A percentile compares a stretch with the other conserved stretches of the same genome.
phyloP scores from a whole-genome alignment of 2,888 invertebrate species.

The Amaurobius ferox region DNA sequence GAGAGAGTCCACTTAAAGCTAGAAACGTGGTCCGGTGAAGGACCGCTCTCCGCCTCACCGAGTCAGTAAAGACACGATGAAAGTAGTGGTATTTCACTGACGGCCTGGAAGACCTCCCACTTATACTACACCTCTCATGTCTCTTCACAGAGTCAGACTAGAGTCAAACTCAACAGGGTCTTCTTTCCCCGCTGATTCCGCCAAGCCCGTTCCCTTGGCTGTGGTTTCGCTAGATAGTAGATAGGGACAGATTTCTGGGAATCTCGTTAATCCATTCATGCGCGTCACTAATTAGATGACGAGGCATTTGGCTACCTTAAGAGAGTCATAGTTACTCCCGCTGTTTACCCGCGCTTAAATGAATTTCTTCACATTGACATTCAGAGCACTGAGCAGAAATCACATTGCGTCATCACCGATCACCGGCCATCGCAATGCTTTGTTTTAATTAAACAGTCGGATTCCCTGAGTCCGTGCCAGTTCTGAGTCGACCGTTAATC shows the following conservation, averaged over 20 bases:
- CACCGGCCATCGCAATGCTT: slow-evolving; percentile 75
- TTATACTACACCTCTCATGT: no score
- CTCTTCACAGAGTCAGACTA: no score
- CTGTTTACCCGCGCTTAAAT: slow-evolving; percentile 78
- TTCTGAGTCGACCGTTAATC: slow-evolving; percentile 49
- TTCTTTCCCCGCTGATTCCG: no score
- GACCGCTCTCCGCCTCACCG: slow-evolving; percentile 79
- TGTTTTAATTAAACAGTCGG: slow-evolving; percentile 80
- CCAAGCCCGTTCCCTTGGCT: no score
- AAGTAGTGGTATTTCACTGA: slow-evolving; percentile 80
- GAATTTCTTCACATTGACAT: slow-evolving; percentile 79
- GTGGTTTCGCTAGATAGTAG: no score
- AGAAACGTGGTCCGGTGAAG: slow-evolving; percentile 34
- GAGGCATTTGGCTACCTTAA: slow-evolving; percentile 54
- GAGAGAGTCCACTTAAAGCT: no score
- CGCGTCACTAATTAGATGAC: slow-evolving; percentile 56
- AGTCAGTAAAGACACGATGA: slow-evolving; percentile 81
- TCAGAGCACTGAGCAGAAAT: slow-evolving; percentile 80
- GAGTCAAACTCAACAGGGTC: no score
- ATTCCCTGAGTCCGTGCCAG: slow-evolving; percentile 75
- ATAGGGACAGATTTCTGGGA: no score
- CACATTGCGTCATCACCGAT: slow-evolving; percentile 78
- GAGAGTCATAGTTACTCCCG: slow-evolving; percentile 73
- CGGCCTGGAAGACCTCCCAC: no score
- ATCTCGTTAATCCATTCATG: slow-evolving; percentile 54